A percentile compares a stretch with the other conserved stretches of the same genome.
Evolutionary conservation across 2,888 invertebrate genomes (phyloP).

Genomic region (Melanargia galathea): DNA sequence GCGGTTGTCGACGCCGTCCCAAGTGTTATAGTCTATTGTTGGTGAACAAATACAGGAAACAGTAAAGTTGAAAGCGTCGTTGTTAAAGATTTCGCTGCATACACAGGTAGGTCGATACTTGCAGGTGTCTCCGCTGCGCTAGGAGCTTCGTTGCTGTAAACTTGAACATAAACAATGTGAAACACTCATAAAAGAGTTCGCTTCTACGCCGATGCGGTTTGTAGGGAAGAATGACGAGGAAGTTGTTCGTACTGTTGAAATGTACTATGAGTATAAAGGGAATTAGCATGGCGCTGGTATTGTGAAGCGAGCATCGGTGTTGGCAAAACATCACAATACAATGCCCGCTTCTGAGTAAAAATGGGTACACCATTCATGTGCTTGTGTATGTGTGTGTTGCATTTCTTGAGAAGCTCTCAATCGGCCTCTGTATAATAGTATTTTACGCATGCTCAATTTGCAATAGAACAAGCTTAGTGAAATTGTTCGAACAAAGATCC

Average conservation of each 20-base stretch:
- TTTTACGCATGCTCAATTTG: slow-evolving; percentile 24
- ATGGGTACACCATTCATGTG: slow-evolving; percentile 28
- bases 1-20: slow-evolving; percentile 61
- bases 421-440: slow-evolving; percentile 16
- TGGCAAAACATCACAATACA: slow-evolving; percentile 56
- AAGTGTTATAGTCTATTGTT: slow-evolving; percentile 76
- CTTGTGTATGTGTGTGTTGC: slow-evolving; percentile 25
- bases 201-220: slow-evolving; percentile 55
- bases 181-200: slow-evolving; percentile 49
- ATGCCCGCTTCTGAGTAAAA: slow-evolving; percentile 41
- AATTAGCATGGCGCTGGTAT: slow-evolving; percentile 55
- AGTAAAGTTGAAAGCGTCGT: slow-evolving; percentile 75
- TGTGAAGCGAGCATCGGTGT: slow-evolving; percentile 51
- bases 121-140: slow-evolving; percentile 67
- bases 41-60: slow-evolving; percentile 79
- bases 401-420: slow-evolving; percentile 28
- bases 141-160: slow-evolving; percentile 53
- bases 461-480: slow-evolving; percentile 3
- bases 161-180: slow-evolving; percentile 64
- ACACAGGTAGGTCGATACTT: slow-evolving; percentile 75
- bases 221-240: slow-evolving; percentile 67
- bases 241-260: slow-evolving; percentile 61
- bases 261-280: slow-evolving; percentile 63
- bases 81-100: slow-evolving; percentile 69
- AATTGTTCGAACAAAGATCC: slow-evolving; percentile 1